Evolutionary conservation across 2,113 vertebrate species (phyloP).

Genomic region (Indicator maculatus): DNA sequence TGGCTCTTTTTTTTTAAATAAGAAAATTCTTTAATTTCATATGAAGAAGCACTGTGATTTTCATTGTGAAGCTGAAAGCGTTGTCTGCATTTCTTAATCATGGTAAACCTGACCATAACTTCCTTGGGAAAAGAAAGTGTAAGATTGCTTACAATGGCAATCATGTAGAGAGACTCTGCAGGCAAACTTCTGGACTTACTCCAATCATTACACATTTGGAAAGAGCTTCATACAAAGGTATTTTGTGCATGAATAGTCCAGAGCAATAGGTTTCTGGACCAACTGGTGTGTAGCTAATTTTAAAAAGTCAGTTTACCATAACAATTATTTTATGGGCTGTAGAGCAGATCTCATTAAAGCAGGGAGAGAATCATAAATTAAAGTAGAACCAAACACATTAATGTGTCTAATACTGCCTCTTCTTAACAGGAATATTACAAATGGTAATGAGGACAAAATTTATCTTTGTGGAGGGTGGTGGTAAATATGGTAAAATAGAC

Average conservation of each 20-base stretch:
- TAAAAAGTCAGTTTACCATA: conserved; percentile 85
- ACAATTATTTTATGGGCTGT: conserved; percentile 82
- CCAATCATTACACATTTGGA: conserved; percentile 82
- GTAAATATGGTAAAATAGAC: conserved; percentile 25
- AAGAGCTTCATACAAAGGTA: conserved; percentile 80
- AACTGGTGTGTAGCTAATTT: conserved; percentile 85
- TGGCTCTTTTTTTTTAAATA: not conserved
- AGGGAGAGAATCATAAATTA: conserved; percentile 75
- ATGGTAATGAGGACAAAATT: conserved; percentile 61
- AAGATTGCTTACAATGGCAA: conserved; percentile 59
- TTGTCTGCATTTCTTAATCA: not conserved
- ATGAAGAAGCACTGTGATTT: not conserved
- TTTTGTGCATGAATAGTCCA: conserved; percentile 82
- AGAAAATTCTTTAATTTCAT: conserved; percentile 18
- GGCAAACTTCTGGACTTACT: conserved; percentile 78
- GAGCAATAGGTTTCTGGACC: conserved; percentile 83
- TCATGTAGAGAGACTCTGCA: conserved; percentile 70
- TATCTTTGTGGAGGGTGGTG: not conserved
- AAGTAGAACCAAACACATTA: conserved; percentile 71
- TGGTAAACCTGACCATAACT: conserved; percentile 15
- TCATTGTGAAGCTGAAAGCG: not conserved
- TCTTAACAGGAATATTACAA: conserved; percentile 68
- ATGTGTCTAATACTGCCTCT: conserved; percentile 50
- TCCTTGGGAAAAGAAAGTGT: conserved; percentile 65
- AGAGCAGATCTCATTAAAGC: conserved; percentile 81